Conservation (phyloP, 1,140 invertebrate genomes). For the Habropoda laboriosa region DNA sequence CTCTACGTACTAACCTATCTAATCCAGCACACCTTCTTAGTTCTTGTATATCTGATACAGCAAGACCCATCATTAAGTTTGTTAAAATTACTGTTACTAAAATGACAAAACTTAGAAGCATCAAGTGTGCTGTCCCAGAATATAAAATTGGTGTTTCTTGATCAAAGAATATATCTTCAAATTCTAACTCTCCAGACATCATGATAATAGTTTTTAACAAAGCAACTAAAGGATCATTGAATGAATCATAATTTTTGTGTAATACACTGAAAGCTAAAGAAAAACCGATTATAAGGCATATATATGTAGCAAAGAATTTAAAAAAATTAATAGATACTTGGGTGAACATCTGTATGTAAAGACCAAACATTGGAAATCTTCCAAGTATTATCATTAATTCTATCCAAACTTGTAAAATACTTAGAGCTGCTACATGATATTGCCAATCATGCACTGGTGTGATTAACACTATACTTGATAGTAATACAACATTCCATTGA, state of each 20-base stretch:
- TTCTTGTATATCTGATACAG: slow-evolving; percentile 92
- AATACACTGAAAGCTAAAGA: slow-evolving; percentile 89
- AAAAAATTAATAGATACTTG: slow-evolving; percentile 91
- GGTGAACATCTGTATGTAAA: slow-evolving; percentile 93
- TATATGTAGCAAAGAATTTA: slow-evolving; percentile 91
- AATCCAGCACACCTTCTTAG: slow-evolving; percentile 90
- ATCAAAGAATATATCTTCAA: slow-evolving; percentile 91
- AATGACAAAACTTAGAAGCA: slow-evolving; percentile 90
- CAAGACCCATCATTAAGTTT: slow-evolving; percentile 92
- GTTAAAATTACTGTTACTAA: slow-evolving; percentile 93
- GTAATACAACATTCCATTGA: slow-evolving; percentile 89
- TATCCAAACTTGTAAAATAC: slow-evolving; percentile 89
- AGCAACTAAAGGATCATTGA: slow-evolving; percentile 84
- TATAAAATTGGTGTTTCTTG: slow-evolving; percentile 82
- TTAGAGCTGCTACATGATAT: slow-evolving; percentile 89
- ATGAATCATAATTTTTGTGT: slow-evolving; percentile 89
- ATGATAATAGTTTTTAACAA: slow-evolving; percentile 92
- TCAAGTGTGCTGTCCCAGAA: slow-evolving; percentile 87
- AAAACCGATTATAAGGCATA: slow-evolving; percentile 90
- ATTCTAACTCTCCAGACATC: slow-evolving; percentile 94
- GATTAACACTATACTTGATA: slow-evolving; percentile 83
- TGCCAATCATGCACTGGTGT: slow-evolving; percentile 84
- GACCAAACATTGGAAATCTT: slow-evolving; percentile 91
- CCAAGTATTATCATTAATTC: slow-evolving; percentile 92
- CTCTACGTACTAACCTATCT: slow-evolving; percentile 89